Percentiles rank a stretch among this genome's conserved stretches.
phyloP scores from a whole-genome alignment of 2,888 invertebrate species.

The Acronicta alni region DNA sequence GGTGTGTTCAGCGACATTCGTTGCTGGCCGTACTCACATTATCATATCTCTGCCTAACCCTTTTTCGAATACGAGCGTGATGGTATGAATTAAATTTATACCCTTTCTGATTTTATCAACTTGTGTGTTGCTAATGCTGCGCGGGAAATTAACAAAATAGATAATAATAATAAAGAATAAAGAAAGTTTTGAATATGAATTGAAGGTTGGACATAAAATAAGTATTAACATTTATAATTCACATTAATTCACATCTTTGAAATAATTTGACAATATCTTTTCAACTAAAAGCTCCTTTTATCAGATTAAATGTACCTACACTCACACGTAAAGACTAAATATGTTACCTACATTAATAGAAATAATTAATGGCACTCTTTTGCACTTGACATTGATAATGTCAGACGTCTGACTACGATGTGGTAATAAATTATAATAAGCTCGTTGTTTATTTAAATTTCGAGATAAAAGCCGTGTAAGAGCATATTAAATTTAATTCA shows the following conservation, averaged over 20 bases:
- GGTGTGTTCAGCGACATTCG: too few relatives aligned
- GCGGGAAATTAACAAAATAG: neutral
- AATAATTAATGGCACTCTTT: constrained; percentile 31
- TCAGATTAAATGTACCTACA: neutral
- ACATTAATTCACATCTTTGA: neutral
- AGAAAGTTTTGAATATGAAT: neutral
- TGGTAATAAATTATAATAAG: constrained; percentile 45
- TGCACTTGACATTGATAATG: constrained; percentile 39
- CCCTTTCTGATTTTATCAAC: too few relatives aligned
- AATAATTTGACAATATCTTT: constrained; percentile 1
- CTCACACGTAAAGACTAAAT: constrained; percentile 6
- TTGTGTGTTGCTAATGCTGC: too few relatives aligned
- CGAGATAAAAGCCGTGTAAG: constrained; percentile 15
- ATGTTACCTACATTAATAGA: constrained; percentile 2
- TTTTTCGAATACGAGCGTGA: too few relatives aligned
- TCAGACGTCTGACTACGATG: constrained; percentile 39
- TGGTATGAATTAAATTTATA: too few relatives aligned
- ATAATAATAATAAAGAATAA: neutral
- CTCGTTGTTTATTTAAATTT: constrained; percentile 17
- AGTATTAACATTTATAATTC: neutral
- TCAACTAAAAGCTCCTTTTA: constrained; percentile 20
- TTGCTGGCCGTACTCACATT: too few relatives aligned
- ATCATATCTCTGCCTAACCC: too few relatives aligned
- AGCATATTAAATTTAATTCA: constrained; percentile 13
- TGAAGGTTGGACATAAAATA: neutral